Evolutionary conservation across 2,113 vertebrate species (phyloP), one percentile per base, ranked within the genome.

Genomic region (Chaetodon trifascialis): DNA sequence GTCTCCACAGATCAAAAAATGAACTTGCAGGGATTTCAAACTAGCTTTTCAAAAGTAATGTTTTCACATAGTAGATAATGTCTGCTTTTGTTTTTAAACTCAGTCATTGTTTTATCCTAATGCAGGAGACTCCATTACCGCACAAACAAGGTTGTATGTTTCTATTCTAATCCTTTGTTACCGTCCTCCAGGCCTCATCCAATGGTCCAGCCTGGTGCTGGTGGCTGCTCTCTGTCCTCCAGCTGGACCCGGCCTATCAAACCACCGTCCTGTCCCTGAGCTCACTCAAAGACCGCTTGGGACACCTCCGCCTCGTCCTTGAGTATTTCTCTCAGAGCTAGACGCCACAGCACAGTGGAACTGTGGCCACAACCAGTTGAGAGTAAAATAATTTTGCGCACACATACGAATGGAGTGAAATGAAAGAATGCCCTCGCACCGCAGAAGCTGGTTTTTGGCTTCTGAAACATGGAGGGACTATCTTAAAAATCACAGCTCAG

Each of bases 151-250:
- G 23, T 60, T 9, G 4, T 21, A 12, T 46, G 15, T 55, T 64
- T 69, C 11, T 63, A 15, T 49, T n/a, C 12, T 52, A 21, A 77
- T 8, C 12, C 12, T 52, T 21, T 52, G 4, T 54, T 5, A 16
- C 2, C 34, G 6, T 60, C 36, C 34, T 69, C 34, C 76, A 96
- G 95, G 95, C 93, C 58, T 95, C 82, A 0, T 80, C 93, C 44
- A 95, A 97, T 0, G 97, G 97, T 64, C 96, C 96, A 0, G 91
- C 84, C 0, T 96, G 94, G 96, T 96, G 95, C 90, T 96, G 96
- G 96, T 96, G 95, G 96, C 94, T 97, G 72, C 88, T 96, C 52
- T 96, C 96, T 23, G 89, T 96, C 59, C 92, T 97, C 42, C 95
- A 95, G 82, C 94, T 97, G 42, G 96, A 96, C 64, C 94, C 95